Percentiles rank a stretch among this genome's conserved stretches.
These are phyloP conservation scores for Tenualosa ilisha DNA, from an alignment of 2,797 vertebrate genomes.

Conservation along the genomic window DNA sequence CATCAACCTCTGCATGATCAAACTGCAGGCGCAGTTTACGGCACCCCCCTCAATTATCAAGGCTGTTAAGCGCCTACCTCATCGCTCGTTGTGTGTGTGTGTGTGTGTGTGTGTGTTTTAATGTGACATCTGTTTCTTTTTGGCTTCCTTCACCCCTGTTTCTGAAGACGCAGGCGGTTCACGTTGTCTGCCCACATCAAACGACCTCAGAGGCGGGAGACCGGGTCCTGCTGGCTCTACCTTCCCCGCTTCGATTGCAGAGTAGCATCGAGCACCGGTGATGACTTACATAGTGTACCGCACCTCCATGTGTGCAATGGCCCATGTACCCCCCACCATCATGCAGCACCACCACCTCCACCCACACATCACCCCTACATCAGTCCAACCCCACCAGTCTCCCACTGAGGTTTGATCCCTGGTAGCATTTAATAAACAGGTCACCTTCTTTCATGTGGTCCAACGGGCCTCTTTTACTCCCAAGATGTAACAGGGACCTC, in stretches of 20 bases:
- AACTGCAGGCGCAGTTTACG: conserved; percentile 74
- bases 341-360: neutral
- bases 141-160: conserved; percentile 22
- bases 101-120: conserved; percentile 23
- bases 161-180: conserved; percentile 55
- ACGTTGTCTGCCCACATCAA: conserved; percentile 73
- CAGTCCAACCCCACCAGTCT: conserved; percentile 39
- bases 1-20: conserved; percentile 67
- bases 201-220: conserved; percentile 35
- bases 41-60: conserved; percentile 74
- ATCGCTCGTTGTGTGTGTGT: conserved; percentile 54
- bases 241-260: conserved; percentile 25
- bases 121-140: conserved; percentile 64
- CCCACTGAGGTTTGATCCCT: conserved; percentile 48
- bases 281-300: neutral
- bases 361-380: neutral
- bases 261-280: conserved; percentile 26
- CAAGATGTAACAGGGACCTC: conserved; percentile 69
- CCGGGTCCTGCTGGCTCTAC: neutral
- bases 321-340: neutral
- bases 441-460: conserved; percentile 80
- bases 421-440: conserved; percentile 59
- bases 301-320: neutral
- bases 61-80: conserved; percentile 72
- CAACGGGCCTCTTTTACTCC: conserved; percentile 66